These are phyloP conservation scores for Pimpla rufipes DNA, from an alignment of 2,888 invertebrate species.

Conservation along the genomic window DNA sequence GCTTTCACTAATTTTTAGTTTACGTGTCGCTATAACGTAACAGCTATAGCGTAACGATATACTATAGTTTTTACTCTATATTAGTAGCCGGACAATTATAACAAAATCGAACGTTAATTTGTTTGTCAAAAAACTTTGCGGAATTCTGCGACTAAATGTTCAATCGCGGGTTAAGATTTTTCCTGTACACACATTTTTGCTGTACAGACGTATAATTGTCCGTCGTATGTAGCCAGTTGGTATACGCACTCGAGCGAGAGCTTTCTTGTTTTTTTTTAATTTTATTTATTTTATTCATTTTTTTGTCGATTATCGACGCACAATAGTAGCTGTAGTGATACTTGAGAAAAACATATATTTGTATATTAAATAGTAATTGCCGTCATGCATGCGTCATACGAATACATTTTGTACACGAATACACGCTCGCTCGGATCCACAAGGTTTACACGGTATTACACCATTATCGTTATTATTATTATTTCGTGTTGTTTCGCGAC, in stretches of 20 bases:
- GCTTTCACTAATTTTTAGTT: constrained; percentile 83
- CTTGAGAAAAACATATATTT: constrained; percentile 27
- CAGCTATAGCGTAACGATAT: constrained; percentile 44
- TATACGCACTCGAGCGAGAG: constrained; percentile 56
- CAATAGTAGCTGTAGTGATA: constrained; percentile 47
- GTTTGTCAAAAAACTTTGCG: neutral
- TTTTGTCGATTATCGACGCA: constrained; percentile 51
- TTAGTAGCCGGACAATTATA: constrained; percentile 44
- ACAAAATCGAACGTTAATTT: neutral
- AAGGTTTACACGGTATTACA: constrained; percentile 44
- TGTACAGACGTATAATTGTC: constrained; percentile 26
- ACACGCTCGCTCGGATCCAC: constrained; percentile 64
- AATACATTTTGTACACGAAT: constrained; percentile 41
- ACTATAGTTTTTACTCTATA: constrained; percentile 57
- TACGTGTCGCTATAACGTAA: constrained; percentile 41
- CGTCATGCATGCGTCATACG: constrained; percentile 60
- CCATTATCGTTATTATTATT: constrained; percentile 19
- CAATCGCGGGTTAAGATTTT: neutral
- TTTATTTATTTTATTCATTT: constrained; percentile 28
- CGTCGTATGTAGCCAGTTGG: constrained; percentile 37
- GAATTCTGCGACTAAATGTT: neutral
- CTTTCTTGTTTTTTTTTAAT: constrained; percentile 35
- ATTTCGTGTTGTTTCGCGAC: constrained; percentile 28
- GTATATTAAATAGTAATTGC: constrained; percentile 52
- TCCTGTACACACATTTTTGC: too few relatives aligned